phyloP scores from a whole-genome alignment of 2,113 vertebrate species.

The Lonchura striata region DNA sequence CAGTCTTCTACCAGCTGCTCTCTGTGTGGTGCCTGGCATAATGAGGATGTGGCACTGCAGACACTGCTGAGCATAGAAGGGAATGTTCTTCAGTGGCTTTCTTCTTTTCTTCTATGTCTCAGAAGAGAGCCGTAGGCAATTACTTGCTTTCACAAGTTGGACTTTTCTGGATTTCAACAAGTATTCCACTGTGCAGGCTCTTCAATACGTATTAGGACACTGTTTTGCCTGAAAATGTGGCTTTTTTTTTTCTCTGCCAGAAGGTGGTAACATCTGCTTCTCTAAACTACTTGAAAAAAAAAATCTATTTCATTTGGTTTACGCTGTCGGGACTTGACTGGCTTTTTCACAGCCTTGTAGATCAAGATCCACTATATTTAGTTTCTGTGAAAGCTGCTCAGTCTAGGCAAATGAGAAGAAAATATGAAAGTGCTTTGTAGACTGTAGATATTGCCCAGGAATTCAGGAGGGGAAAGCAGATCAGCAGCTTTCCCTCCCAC shows the following conservation, averaged over 20 bases:
- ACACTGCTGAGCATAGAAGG: background rate
- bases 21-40: background rate
- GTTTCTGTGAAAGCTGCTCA: background rate
- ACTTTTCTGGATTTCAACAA: background rate
- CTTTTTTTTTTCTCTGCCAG: background rate
- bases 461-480: background rate
- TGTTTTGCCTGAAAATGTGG: background rate
- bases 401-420: background rate
- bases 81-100: background rate
- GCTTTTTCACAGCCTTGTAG: background rate
- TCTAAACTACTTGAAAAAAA: background rate
- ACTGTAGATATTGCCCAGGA: background rate
- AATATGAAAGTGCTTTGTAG: background rate
- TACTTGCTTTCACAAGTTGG: background rate
- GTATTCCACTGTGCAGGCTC: background rate
- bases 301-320: background rate
- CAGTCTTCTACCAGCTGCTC: background rate
- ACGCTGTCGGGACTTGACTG: background rate
- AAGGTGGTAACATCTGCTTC: conserved; percentile 18
- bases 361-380: background rate
- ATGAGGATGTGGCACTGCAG: background rate
- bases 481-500: background rate
- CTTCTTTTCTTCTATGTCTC: background rate
- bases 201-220: background rate
- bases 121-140: background rate